Conservation (phyloP, 2,797 vertebrate genomes). For the Bradypodion pumilum region DNA sequence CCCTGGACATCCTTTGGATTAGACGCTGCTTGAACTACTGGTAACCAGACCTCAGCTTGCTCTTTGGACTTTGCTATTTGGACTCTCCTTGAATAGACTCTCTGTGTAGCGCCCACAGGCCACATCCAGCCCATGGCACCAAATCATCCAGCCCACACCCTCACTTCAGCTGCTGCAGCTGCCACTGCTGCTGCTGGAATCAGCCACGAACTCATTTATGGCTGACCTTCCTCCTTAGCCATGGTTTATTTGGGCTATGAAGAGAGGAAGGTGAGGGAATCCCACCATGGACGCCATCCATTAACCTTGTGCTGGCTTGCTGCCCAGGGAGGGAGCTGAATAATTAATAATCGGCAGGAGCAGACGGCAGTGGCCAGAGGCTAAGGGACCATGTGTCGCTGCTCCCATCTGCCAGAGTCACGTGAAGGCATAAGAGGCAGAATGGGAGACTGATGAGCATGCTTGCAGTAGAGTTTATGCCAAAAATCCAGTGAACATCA, state of each 20-base stretch:
- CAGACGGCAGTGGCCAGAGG: background rate
- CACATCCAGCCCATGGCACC: no score
- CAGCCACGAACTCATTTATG: background rate
- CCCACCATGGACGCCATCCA: constrained; percentile 23
- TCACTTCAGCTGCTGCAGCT: background rate
- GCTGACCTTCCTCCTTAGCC: background rate
- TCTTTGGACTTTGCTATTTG: no score
- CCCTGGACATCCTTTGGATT: no score
- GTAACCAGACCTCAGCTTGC: no score
- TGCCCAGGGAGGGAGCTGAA: constrained; percentile 7
- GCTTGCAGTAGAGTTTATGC: background rate
- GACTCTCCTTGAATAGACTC: no score
- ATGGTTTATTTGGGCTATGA: background rate
- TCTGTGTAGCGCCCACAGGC: no score
- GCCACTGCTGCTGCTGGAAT: no score
- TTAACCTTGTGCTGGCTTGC: constrained; percentile 22
- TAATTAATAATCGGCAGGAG: constrained; percentile 20
- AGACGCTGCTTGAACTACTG: no score
- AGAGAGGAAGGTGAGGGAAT: constrained; percentile 10
- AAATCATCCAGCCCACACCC: no score
- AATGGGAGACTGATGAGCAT: background rate
- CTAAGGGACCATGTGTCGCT: background rate
- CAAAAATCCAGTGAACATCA: background rate
- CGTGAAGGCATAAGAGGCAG: background rate
- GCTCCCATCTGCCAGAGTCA: constrained; percentile 13